Evolutionary conservation across 2,113 vertebrate species (phyloP), one percentile per base, ranked within the genome.

Genomic region (Accipiter cooperii): DNA sequence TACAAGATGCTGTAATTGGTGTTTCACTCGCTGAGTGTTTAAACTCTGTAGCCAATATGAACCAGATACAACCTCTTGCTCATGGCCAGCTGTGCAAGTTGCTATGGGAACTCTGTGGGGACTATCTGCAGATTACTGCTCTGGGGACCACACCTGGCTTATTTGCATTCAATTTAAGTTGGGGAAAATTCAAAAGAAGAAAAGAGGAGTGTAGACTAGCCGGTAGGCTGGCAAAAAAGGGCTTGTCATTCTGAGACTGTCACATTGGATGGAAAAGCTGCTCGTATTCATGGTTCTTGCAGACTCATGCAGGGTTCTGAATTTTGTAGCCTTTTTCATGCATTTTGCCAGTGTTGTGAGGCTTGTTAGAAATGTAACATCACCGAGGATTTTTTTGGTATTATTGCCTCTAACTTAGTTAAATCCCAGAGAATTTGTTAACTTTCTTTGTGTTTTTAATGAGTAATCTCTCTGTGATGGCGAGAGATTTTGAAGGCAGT

Each of bases 161-260:
- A 97, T 98, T 98, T 98, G 97, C 95, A 98, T 98, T 96, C 93
- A 88, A 55, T 97, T 97, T 97, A 97, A 98, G 51, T 98, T 97
- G 96, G 95, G 94, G 86, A 34, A 95, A 95, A 96, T 98, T 96
- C 93, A 97, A 92, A 98, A 97, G 91, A 96, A 94, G 94, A 89
- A 94, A 97, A 97, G 81, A 79, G 55, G 92, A 94, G 92, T 80
- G 74, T 68, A 47, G 91, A 21, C 68, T 77, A 42, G 63, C 58
- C 6, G 16, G 26, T 86, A 84, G 92, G 84, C 87, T 90, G 66
- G 81, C 95, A 93, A 66, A 95, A 97, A 97, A 86, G 85, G 93
- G 58, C 89, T 92, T 97, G 96, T 94, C 90, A 28, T 77, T 97
- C 92, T 97, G 65, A 93, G 81, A 25, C 75, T 68, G 75, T 93